phyloP scores from a whole-genome alignment of 2,113 vertebrate genomes.

The Madoqua kirkii region DNA sequence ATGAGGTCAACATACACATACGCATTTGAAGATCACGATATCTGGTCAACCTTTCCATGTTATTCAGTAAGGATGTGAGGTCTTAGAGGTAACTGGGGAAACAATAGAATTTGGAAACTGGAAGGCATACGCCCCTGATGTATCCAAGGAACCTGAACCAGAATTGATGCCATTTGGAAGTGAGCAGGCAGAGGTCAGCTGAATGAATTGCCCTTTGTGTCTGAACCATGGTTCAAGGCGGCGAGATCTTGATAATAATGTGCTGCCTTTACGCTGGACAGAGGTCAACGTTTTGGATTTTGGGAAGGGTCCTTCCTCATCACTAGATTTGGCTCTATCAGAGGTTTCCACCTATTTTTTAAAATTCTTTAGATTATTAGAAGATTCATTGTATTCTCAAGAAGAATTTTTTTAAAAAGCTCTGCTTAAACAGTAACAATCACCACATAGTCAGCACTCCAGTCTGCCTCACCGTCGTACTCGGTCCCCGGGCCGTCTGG shows the following conservation, averaged over 20 bases:
- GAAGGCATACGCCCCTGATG: not conserved
- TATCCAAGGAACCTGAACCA: not conserved
- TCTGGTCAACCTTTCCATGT: not conserved
- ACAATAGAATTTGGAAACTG: not conserved
- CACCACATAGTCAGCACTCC: not conserved
- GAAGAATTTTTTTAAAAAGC: not conserved
- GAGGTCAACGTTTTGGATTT: not conserved
- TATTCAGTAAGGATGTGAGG: not conserved
- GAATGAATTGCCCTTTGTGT: not conserved
- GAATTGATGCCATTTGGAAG: not conserved
- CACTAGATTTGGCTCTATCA: not conserved
- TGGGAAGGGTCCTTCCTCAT: not conserved
- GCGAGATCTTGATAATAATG: not conserved
- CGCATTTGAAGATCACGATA: not conserved
- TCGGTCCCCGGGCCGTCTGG: not conserved
- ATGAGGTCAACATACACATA: not conserved
- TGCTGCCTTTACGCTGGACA: accelerated
- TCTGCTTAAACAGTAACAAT: not conserved
- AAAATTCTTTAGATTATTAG: not conserved
- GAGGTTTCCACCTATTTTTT: not conserved
- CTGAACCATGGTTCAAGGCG: not conserved
- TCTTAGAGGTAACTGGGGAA: not conserved
- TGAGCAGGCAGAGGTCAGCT: too few species aligned
- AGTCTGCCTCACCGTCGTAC: too few species aligned
- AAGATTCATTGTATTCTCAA: not conserved